Conservation (phyloP, 2,888 invertebrate genomes). For the Seira musarum region DNA sequence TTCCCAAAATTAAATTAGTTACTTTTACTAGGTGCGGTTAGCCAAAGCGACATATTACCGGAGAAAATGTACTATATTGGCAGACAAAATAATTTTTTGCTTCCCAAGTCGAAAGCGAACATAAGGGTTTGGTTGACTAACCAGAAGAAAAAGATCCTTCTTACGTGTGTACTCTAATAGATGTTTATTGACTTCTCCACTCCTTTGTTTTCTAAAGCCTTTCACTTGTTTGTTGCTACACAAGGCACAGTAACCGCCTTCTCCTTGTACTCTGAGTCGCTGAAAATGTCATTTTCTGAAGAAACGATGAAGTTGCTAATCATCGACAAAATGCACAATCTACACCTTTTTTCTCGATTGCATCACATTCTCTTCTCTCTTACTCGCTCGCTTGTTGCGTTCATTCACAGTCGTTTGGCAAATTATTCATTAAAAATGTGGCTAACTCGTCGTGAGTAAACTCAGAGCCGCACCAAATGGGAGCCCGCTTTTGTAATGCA, state of each 20-base stretch:
- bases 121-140: too few relatives aligned
- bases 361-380: slow-evolving; percentile 8
- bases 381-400: too few relatives aligned
- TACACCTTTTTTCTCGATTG: slow-evolving; percentile 14
- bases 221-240: slow-evolving; percentile 31
- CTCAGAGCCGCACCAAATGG: too few relatives aligned
- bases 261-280: too few relatives aligned
- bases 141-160: slow-evolving; percentile 49
- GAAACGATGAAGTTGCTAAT: slow-evolving; percentile 33
- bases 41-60: too few relatives aligned
- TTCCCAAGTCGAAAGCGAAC: too few relatives aligned
- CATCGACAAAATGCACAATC: slow-evolving; percentile 25
- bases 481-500: too few relatives aligned
- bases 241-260: slow-evolving; percentile 29
- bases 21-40: too few relatives aligned
- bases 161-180: slow-evolving; percentile 20
- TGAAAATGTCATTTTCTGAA: slow-evolving; percentile 43
- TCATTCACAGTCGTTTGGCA: too few relatives aligned
- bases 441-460: slow-evolving; percentile 11
- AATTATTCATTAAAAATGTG: slow-evolving; percentile 35
- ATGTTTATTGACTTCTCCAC: slow-evolving; percentile 40
- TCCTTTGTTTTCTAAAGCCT: slow-evolving; percentile 40
- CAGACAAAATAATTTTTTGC: too few relatives aligned
- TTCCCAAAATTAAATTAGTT: too few relatives aligned
- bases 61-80: too few relatives aligned